Base-by-base conservation (phyloP, 2,113 vertebrate species). In the Romanogobio albipinnatus region DNA sequence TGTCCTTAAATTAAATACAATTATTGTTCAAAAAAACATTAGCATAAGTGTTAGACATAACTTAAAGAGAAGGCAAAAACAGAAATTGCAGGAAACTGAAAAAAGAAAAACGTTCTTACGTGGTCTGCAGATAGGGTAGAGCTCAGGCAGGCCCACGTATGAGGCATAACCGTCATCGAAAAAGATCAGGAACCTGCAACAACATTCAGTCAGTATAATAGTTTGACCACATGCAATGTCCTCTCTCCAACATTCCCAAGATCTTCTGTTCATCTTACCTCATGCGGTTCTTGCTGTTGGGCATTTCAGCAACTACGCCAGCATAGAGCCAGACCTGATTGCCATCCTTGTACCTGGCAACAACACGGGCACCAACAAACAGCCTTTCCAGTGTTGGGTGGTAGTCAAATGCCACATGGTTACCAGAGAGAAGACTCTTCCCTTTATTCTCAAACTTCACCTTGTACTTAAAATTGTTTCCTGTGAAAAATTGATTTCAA, bases 381-480 rank as follows among this genome's bases (percentile, higher is more conserved):
- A 98, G 91, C 29, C 94, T 94, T 88, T 99, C 98, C 0, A 96
- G 91, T 0, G 90, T 92, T 1, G 96, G 98, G 93, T 99, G 97
- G 47, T 96, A 96, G 84, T 99, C 97, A 0, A 99, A 99, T 0
- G 98, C 98, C 24, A 99, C 96, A 61, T 99, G 98, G 89, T 98
- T 99, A 39, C 98, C 98, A 0, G 98, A 99, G 7, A 99, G 95
- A 84, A 99, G 93, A 88, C 98, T 99, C 93, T 99, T 99, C 0
- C 97, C 98, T 92, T 99, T 99, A 15, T 97, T 97, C 73, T 99
- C 98, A 84, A 99, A 99, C 81, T 98, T 99, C 82, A 99, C 98
- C 88, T 99, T 99, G 92, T 96, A 99, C 49, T 99, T 99, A 84
- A 88, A 64, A 56, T 95, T 95, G 0, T 93, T 95, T 9, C 95